Evolutionary conservation across 2,113 vertebrate species (phyloP).

Genomic region (Nothobranchius furzeri): DNA sequence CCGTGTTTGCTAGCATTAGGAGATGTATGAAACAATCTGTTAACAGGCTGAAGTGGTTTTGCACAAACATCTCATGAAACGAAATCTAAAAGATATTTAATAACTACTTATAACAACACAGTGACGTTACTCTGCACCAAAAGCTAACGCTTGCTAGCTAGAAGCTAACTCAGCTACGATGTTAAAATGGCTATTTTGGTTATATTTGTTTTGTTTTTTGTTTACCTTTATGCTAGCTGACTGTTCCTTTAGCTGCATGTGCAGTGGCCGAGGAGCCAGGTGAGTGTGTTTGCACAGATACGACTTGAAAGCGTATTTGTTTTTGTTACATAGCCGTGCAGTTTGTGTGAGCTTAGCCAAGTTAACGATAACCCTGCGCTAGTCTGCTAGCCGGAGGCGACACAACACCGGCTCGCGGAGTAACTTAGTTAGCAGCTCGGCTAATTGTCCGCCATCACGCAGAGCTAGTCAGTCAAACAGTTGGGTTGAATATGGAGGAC

Average conservation of each 20-base stretch:
- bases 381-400: constrained; percentile 41
- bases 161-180: constrained; percentile 18
- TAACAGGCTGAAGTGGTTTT: neutral
- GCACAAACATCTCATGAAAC: neutral
- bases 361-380: constrained; percentile 28
- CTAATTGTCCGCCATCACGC: constrained; percentile 47
- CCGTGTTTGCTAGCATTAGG: neutral
- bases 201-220: neutral
- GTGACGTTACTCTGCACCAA: constrained; percentile 14
- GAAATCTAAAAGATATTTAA: constrained; percentile 2
- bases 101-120: constrained; percentile 7
- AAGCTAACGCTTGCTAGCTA: constrained; percentile 33
- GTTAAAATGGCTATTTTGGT: neutral
- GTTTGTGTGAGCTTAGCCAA: constrained; percentile 7
- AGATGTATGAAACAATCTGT: neutral
- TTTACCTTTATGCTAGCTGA: neutral
- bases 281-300: neutral
- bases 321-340: neutral
- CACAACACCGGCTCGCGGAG: constrained; percentile 9
- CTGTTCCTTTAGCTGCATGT: neutral
- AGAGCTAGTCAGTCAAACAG: constrained; percentile 26
- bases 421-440: constrained; percentile 36
- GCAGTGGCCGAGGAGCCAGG: accelerated
- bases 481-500: constrained; percentile 1
- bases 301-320: neutral